Evolutionary conservation across 1,140 invertebrate species (phyloP).

Genomic region (Ditylenchus dipsaci): DNA sequence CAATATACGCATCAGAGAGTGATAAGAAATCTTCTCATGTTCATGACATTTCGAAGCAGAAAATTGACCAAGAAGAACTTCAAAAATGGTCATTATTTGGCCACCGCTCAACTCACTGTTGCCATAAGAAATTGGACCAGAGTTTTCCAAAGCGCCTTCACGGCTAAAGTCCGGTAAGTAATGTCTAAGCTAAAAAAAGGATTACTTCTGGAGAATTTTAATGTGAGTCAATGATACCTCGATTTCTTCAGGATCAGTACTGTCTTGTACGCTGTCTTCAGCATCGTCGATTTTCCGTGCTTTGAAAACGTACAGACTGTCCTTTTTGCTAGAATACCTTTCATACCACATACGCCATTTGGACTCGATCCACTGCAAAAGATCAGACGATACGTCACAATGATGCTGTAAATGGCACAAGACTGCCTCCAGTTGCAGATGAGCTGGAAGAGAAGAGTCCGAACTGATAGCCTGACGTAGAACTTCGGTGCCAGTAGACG

Average conservation of each 20-base stretch:
- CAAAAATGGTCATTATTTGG: no score
- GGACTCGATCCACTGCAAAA: constrained; percentile 27
- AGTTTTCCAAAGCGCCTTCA: no score
- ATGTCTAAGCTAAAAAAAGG: background rate
- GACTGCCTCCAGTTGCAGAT: constrained; percentile 21
- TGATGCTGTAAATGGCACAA: background rate
- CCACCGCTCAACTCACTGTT: no score
- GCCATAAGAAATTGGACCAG: no score
- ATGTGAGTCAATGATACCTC: background rate
- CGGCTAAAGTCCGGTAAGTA: no score
- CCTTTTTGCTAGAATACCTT: constrained; percentile 67
- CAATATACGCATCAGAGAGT: background rate
- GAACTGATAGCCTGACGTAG: background rate
- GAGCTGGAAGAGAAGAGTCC: constrained; percentile 20
- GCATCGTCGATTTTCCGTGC: constrained; percentile 57
- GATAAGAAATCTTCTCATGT: background rate
- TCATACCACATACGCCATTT: constrained; percentile 59
- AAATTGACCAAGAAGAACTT: no score
- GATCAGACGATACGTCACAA: background rate
- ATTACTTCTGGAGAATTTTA: no score
- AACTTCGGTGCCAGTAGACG: background rate
- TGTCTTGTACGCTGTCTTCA: constrained; percentile 70
- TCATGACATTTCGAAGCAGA: background rate
- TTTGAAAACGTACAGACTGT: constrained; percentile 77
- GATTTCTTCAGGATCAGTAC: constrained; percentile 18